phyloP scores from a whole-genome alignment of 2,888 invertebrate species.

The Lobophora halterata region DNA sequence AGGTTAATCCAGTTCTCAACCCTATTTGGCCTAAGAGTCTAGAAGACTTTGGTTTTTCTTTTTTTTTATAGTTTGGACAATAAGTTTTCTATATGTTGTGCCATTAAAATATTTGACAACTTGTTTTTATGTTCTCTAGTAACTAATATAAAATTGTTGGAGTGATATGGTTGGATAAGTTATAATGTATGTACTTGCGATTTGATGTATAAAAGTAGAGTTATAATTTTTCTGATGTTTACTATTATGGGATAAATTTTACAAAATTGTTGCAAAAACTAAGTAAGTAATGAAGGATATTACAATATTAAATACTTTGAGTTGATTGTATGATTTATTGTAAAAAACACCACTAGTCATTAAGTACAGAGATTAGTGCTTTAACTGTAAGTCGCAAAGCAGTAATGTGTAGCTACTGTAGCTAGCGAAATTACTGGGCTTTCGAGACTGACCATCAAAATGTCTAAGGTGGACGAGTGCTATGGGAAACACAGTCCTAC shows the following conservation, averaged over 20 bases:
- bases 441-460: too few relatives aligned
- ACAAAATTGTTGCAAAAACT: conserved; percentile 50
- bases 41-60: too few relatives aligned
- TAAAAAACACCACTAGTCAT: too few relatives aligned
- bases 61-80: too few relatives aligned
- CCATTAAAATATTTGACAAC: background rate
- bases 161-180: conserved; percentile 32
- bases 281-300: conserved; percentile 51
- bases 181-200: conserved; percentile 43
- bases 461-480: too few relatives aligned
- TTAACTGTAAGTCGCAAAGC: too few relatives aligned
- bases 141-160: conserved; percentile 31
- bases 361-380: too few relatives aligned
- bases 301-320: conserved; percentile 51
- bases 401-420: too few relatives aligned
- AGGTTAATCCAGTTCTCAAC: too few relatives aligned
- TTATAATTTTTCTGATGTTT: conserved; percentile 49
- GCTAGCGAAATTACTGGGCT: too few relatives aligned
- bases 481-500: too few relatives aligned
- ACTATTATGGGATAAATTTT: conserved; percentile 49
- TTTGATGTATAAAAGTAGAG: conserved; percentile 44
- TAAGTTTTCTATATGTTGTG: background rate
- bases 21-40: too few relatives aligned
- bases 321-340: conserved; percentile 41
- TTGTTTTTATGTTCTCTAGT: conserved; percentile 28